Evolutionary conservation across 2,888 invertebrate species (phyloP).

Genomic region (Lathronympha strigana): DNA sequence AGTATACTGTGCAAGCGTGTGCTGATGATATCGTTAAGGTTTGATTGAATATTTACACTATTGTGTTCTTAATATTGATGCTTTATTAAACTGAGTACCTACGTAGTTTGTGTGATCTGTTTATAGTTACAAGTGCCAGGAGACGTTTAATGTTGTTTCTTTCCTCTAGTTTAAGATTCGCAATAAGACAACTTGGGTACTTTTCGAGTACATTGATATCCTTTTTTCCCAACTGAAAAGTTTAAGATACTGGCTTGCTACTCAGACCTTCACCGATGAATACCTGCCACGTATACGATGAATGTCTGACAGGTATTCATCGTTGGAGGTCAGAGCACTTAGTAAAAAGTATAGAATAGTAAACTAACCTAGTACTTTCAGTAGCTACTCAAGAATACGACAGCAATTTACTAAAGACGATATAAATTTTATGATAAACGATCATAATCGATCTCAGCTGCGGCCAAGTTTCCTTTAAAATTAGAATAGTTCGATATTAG

Average conservation of each 20-base stretch:
- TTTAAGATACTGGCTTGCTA: too few relatives aligned
- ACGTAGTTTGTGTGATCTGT: neutral
- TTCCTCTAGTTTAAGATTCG: too few relatives aligned
- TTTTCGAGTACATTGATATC: too few relatives aligned
- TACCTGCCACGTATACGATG: too few relatives aligned
- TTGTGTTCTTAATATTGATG: neutral
- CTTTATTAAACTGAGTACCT: neutral
- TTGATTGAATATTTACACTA: neutral
- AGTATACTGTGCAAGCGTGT: neutral
- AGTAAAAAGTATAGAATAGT: too few relatives aligned
- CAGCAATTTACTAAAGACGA: constrained; percentile 7
- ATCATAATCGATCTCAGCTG: constrained; percentile 46
- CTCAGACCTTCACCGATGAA: too few relatives aligned
- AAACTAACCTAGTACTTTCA: neutral
- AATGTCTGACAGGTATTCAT: too few relatives aligned
- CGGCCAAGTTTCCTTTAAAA: constrained; percentile 44
- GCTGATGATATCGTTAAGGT: neutral
- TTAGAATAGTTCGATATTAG: constrained; percentile 53
- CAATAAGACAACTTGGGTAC: too few relatives aligned
- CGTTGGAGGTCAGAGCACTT: too few relatives aligned
- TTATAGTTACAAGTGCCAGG: too few relatives aligned
- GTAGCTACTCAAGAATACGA: neutral
- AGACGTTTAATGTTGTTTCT: too few relatives aligned
- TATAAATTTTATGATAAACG: constrained; percentile 21
- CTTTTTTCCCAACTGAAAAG: too few relatives aligned